Evolutionary conservation across 2,797 vertebrate genomes (phyloP).

Genomic region (Poliocrania exsul): DNA sequence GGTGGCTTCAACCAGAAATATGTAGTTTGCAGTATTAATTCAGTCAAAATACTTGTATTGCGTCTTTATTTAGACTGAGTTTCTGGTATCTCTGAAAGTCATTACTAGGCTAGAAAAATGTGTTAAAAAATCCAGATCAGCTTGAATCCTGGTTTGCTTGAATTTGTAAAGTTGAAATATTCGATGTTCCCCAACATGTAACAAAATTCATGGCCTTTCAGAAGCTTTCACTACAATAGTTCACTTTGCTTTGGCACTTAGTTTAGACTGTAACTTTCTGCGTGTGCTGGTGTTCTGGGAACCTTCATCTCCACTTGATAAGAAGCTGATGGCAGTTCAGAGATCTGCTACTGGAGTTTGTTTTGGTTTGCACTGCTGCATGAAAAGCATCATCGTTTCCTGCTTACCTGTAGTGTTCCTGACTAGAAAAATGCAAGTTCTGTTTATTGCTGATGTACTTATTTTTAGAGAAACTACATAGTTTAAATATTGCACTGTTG

Average conservation of each 20-base stretch:
- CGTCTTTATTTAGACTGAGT: not conserved
- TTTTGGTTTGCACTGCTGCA: not conserved
- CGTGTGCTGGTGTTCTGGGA: not conserved
- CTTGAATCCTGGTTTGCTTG: not conserved
- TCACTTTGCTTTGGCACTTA: not conserved
- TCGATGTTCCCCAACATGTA: not conserved
- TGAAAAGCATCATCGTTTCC: not conserved
- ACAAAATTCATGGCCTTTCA: not conserved
- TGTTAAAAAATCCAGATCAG: not conserved
- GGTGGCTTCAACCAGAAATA: not conserved
- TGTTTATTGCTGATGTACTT: not conserved
- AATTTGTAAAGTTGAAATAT: not conserved
- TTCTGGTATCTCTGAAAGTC: not conserved
- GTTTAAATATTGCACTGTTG: not conserved
- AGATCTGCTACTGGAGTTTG: not conserved
- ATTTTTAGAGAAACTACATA: not conserved
- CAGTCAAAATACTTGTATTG: not conserved
- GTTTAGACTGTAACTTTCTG: not conserved
- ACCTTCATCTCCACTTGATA: not conserved
- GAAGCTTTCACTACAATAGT: not conserved
- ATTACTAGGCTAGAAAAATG: not conserved
- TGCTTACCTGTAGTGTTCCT: not conserved
- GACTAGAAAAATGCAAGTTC: not conserved
- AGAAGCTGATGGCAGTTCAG: not conserved
- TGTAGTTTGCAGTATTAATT: not conserved